These are phyloP conservation scores for Lepidurus arcticus DNA, from an alignment of 1,140 invertebrate species.

Conservation along the genomic window DNA sequence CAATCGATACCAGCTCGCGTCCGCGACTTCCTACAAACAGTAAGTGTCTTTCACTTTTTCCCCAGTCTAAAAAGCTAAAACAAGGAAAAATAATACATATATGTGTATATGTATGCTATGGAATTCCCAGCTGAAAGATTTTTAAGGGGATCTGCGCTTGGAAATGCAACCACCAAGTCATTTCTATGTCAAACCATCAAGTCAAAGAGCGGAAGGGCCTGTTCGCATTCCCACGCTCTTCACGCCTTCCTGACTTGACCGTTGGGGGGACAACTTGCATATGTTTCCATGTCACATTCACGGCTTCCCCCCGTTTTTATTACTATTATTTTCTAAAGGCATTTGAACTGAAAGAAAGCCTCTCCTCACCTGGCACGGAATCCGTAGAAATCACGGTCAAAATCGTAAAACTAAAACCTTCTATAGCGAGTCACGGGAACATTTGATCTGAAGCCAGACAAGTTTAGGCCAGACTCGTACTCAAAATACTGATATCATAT, in stretches of 20 bases:
- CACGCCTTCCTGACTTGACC: constrained; percentile 20
- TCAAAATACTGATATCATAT: neutral
- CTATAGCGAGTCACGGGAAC: neutral
- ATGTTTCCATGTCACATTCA: constrained; percentile 19
- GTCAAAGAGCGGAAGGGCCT: constrained; percentile 12
- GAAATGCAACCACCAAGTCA: constrained; percentile 2
- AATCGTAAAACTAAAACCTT: neutral
- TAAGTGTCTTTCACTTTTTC: neutral
- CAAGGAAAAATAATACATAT: neutral
- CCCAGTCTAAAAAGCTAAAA: neutral
- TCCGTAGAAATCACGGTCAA: neutral
- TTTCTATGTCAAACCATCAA: neutral
- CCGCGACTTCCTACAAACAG: constrained; percentile 23
- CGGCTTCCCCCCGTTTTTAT: neutral
- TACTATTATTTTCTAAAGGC: neutral
- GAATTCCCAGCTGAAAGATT: neutral
- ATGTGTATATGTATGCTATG: neutral
- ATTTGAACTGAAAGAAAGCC: neutral
- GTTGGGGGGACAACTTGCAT: constrained; percentile 11
- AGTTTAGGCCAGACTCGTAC: neutral
- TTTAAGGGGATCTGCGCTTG: constrained; percentile 2
- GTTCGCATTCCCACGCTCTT: constrained; percentile 13
- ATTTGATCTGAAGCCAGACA: constrained; percentile 7
- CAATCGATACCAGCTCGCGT: constrained; percentile 26
- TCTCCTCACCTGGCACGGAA: neutral